These are phyloP conservation scores for Calidris pugnax DNA, from an alignment of 2,113 vertebrate species.

Conservation along the genomic window DNA sequence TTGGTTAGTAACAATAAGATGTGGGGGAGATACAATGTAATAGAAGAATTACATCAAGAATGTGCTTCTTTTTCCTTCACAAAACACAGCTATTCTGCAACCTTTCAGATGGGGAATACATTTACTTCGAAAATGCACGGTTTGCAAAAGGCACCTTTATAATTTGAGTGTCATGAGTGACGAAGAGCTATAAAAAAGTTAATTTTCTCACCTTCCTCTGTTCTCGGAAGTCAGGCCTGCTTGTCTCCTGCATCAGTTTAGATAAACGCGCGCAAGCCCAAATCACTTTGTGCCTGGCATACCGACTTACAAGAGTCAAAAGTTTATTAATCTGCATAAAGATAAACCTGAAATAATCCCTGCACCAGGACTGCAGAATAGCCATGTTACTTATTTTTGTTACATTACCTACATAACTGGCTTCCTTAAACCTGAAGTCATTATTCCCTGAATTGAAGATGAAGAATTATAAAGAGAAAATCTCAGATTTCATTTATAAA, in stretches of 20 bases:
- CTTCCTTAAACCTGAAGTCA: not conserved
- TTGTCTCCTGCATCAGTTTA: not conserved
- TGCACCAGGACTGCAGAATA: not conserved
- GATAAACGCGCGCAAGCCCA: not conserved
- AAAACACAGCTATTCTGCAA: not conserved
- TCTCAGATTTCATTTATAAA: not conserved
- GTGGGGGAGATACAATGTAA: not conserved
- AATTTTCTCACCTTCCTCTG: not conserved
- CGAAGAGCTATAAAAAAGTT: not conserved
- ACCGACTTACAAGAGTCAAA: not conserved
- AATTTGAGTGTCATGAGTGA: not conserved
- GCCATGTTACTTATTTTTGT: not conserved
- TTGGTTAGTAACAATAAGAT: not conserved
- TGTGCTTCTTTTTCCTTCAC: not conserved
- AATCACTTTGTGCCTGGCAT: not conserved
- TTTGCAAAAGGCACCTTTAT: not conserved
- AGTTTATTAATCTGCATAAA: not conserved
- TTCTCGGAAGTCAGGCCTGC: not conserved
- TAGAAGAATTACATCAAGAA: not conserved
- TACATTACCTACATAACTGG: not conserved
- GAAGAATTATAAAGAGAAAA: not conserved
- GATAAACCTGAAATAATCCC: not conserved
- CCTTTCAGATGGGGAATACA: not conserved
- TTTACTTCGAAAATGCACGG: not conserved
- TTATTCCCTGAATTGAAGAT: not conserved